These are phyloP conservation scores for Harlomillsia oculata DNA, from an alignment of 1,140 invertebrate species.

Conservation along the genomic window DNA sequence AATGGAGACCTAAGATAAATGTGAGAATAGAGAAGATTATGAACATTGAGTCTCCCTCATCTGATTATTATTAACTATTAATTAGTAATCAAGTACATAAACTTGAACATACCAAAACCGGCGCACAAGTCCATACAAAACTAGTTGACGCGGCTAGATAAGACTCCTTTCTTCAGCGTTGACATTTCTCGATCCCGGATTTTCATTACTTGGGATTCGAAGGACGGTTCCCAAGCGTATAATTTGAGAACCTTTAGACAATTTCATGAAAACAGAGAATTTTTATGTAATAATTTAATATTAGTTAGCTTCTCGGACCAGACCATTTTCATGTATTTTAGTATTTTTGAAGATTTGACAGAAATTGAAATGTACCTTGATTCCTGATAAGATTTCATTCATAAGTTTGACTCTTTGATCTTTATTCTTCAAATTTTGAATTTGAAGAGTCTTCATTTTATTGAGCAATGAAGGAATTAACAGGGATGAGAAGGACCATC, in stretches of 20 bases:
- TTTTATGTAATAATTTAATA: slow-evolving; percentile 37
- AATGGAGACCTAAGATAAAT: slow-evolving; percentile 39
- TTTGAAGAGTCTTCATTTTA: slow-evolving; percentile 41
- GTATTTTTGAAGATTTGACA: slow-evolving; percentile 43
- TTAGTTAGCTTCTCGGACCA: slow-evolving; percentile 34
- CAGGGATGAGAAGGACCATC: slow-evolving; percentile 46
- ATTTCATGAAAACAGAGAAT: slow-evolving; percentile 33
- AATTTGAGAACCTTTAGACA: slow-evolving; percentile 29
- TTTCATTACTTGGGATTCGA: slow-evolving; percentile 35
- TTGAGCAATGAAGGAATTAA: slow-evolving; percentile 47
- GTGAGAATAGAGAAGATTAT: not conserved
- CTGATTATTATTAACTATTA: not conserved
- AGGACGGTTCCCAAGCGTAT: slow-evolving; percentile 40
- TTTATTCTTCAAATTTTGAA: slow-evolving; percentile 40
- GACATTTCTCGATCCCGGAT: slow-evolving; percentile 37
- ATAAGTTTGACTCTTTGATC: slow-evolving; percentile 46
- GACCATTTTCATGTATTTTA: slow-evolving; percentile 33
- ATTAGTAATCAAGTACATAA: not conserved
- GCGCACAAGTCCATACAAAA: slow-evolving; percentile 33
- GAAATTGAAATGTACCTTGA: slow-evolving; percentile 30
- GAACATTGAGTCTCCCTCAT: not conserved
- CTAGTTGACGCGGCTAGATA: slow-evolving; percentile 31
- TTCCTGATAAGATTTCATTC: slow-evolving; percentile 37
- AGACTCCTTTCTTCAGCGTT: slow-evolving; percentile 38
- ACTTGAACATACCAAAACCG: slow-evolving; percentile 28